Conservation (phyloP, 2,888 invertebrate genomes). For the Lithophane semibrunnea region DNA sequence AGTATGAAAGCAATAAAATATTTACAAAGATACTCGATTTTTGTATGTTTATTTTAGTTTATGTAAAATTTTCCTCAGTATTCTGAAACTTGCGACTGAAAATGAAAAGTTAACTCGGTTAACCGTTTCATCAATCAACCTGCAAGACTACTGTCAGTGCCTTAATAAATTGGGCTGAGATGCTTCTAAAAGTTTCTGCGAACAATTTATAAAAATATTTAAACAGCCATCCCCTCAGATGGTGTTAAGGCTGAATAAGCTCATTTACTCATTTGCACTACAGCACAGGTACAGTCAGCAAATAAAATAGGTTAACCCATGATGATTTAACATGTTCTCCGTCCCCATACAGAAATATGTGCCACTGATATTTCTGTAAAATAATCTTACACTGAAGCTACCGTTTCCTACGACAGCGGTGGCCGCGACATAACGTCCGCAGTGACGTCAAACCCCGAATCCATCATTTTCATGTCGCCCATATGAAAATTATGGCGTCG, state of each 20-base stretch:
- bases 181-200: not conserved
- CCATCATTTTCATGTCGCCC: not conserved
- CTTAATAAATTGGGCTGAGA: not conserved
- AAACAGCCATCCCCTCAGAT: no score
- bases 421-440: not conserved
- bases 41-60: conserved; percentile 60
- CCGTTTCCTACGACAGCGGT: not conserved
- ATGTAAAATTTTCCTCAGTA: not conserved
- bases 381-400: not conserved
- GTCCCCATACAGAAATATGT: not conserved
- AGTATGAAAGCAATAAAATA: conserved; percentile 66
- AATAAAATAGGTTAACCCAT: not conserved
- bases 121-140: no score
- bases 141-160: not conserved
- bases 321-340: not conserved
- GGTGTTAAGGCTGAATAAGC: not conserved
- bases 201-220: not conserved
- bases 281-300: not conserved
- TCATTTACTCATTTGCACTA: not conserved
- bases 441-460: not conserved
- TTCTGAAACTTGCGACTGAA: not conserved
- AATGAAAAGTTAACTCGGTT: not conserved
- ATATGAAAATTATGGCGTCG: not conserved
- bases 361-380: not conserved
- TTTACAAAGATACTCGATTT: conserved; percentile 57